Evolutionary conservation across 2,113 vertebrate genomes (phyloP), one percentile per base, ranked within the genome.

Genomic region (Catharus fuscescens): DNA sequence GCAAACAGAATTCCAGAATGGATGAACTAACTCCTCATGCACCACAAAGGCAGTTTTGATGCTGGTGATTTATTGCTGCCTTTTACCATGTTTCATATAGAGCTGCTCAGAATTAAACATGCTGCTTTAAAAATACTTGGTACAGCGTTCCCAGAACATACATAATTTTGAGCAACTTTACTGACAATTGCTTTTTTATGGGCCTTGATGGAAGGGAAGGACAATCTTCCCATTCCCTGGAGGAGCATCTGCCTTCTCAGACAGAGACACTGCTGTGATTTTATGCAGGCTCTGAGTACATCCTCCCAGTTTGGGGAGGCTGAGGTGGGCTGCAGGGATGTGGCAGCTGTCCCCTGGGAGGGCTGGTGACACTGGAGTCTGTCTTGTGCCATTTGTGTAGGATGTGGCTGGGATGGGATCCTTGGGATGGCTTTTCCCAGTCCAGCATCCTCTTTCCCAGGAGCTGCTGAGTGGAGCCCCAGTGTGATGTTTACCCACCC

Each of bases 181-280:
- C 80, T 93, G 82, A 90, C 69, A 86, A 42, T 74, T 86, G 80
- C 60, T 90, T 92, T 90, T 92, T 90, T 93, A 73, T 86, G 90
- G 85, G 64, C 81, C 47, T 91, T 90, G 89, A 70, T 92, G 82
- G 82, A 94, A 86, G 71, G 0, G 0, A 25, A 73, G 47, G 88
- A 80, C 88, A 88, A 24, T 72, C 60, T 50, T 50, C 0, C 0
- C 11, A 0, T 65, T 94, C 90, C 59, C 82, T 57, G n/a, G 72
- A 80, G 90, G 77, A 66, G 40, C 17, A 0, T 59, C 90, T 64
- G 0, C 40, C 66, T 85, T 73, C 42, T 64, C 84, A 72, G 59
- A 52, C 79, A 80, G 88, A 82, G 88, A 59, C 18, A 0, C 59
- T 50, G 72, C 47, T 70, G 66, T 16, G 85, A 4, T 86, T 70